phyloP scores from a whole-genome alignment of 2,113 vertebrate species.

The Labeo rohita region DNA sequence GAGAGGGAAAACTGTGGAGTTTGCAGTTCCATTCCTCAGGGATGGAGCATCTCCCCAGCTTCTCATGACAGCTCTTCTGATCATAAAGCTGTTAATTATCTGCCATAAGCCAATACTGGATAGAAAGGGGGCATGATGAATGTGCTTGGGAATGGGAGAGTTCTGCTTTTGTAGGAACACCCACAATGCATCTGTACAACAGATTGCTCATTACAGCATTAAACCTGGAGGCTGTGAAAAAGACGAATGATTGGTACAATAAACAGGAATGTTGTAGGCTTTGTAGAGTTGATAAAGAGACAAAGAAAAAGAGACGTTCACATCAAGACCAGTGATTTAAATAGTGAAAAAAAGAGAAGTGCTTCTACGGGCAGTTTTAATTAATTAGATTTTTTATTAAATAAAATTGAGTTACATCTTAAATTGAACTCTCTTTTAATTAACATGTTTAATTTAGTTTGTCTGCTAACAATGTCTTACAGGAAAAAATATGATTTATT shows the following conservation, averaged over 20 bases:
- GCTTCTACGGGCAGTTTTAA: not conserved
- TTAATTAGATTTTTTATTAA: not conserved
- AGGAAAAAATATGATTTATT: too few relatives aligned
- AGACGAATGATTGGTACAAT: not conserved
- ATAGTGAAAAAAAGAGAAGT: not conserved
- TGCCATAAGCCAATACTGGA: not conserved
- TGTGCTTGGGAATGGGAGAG: not conserved
- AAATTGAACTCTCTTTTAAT: too few relatives aligned
- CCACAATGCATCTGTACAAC: not conserved
- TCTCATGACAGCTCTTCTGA: not conserved
- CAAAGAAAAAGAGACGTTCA: not conserved
- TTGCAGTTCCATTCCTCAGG: constrained; percentile 1
- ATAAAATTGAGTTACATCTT: too few relatives aligned
- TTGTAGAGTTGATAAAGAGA: not conserved
- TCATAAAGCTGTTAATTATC: constrained; percentile 19
- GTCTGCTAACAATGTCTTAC: too few relatives aligned
- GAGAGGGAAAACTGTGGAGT: not conserved
- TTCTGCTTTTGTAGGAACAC: not conserved
- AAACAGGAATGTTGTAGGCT: not conserved
- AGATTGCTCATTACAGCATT: not conserved
- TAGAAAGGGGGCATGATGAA: not conserved
- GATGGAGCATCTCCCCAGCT: not conserved
- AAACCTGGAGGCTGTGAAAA: not conserved
- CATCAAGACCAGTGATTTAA: not conserved
- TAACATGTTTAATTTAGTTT: too few relatives aligned